These are phyloP conservation scores for Ameiurus melas DNA, from an alignment of 2,113 vertebrate species.

Conservation along the genomic window DNA sequence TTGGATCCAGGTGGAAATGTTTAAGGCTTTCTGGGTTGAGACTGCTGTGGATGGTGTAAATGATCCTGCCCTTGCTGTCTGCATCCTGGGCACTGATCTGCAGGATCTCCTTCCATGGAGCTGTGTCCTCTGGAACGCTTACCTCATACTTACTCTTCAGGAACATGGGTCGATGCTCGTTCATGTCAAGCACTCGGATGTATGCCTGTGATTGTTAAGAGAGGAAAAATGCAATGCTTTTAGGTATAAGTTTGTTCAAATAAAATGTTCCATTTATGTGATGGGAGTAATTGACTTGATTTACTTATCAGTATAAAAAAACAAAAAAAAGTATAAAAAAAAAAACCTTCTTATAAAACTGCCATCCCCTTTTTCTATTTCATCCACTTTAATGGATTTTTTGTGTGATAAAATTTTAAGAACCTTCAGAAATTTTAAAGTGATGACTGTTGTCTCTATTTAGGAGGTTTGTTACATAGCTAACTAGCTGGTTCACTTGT, in stretches of 20 bases:
- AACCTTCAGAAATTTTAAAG: not conserved
- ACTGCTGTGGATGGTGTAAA: constrained; percentile 88
- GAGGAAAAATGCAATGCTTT: not conserved
- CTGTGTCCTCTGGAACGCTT: constrained; percentile 83
- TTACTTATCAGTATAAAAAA: not conserved
- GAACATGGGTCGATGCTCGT: constrained; percentile 89
- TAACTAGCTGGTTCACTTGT: not conserved
- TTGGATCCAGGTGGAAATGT: constrained; percentile 89
- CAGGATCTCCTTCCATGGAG: constrained; percentile 83
- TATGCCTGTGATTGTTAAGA: constrained; percentile 76
- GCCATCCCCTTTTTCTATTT: not conserved
- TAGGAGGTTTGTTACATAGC: not conserved
- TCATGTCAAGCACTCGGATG: constrained; percentile 85
- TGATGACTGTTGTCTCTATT: not conserved
- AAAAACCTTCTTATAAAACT: not conserved
- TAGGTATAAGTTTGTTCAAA: not conserved
- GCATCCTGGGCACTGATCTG: constrained; percentile 82
- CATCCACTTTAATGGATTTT: not conserved
- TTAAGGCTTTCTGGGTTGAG: constrained; percentile 78
- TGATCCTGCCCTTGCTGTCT: constrained; percentile 84
- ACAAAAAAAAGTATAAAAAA: not conserved
- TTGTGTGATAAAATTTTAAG: not conserved
- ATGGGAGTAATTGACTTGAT: not conserved
- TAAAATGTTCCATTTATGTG: no score
- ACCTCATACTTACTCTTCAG: constrained; percentile 78